These are phyloP conservation scores for Neoarius graeffei DNA, from an alignment of 2,113 vertebrate genomes.

Conservation along the genomic window DNA sequence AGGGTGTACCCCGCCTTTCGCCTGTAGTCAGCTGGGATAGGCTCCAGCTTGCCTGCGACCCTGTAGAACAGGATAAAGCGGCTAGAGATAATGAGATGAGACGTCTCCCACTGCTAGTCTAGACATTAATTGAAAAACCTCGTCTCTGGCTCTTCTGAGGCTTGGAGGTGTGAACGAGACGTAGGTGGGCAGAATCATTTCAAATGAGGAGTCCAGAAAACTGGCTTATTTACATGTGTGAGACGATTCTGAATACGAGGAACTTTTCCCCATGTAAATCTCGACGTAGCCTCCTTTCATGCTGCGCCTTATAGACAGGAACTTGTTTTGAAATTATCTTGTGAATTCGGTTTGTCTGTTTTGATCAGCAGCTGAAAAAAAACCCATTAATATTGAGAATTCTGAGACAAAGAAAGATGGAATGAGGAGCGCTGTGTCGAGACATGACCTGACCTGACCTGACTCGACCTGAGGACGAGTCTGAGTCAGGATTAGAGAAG, in stretches of 20 bases:
- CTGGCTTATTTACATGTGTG: neutral
- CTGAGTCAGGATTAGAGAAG: neutral
- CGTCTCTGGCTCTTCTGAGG: neutral
- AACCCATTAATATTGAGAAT: neutral
- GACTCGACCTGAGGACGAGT: neutral
- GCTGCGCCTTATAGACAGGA: neutral
- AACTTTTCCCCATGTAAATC: neutral
- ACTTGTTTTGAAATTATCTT: neutral
- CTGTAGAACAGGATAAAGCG: too few species aligned
- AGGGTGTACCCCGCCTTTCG: too few species aligned
- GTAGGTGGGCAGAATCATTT: neutral
- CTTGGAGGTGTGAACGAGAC: neutral
- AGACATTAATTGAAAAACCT: neutral
- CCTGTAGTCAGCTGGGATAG: too few species aligned
- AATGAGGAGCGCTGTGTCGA: neutral
- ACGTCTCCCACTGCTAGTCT: neutral
- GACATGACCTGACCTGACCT: neutral
- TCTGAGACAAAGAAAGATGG: neutral
- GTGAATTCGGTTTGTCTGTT: neutral
- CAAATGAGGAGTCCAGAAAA: neutral
- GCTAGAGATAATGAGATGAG: too few species aligned
- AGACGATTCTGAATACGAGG: neutral
- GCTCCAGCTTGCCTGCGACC: too few species aligned
- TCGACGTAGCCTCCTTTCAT: neutral
- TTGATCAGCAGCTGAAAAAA: neutral